A percentile compares a stretch with the other conserved stretches of the same genome.
Evolutionary conservation across 2,888 invertebrate species (phyloP).

Genomic region (Heliconius charithonia): DNA sequence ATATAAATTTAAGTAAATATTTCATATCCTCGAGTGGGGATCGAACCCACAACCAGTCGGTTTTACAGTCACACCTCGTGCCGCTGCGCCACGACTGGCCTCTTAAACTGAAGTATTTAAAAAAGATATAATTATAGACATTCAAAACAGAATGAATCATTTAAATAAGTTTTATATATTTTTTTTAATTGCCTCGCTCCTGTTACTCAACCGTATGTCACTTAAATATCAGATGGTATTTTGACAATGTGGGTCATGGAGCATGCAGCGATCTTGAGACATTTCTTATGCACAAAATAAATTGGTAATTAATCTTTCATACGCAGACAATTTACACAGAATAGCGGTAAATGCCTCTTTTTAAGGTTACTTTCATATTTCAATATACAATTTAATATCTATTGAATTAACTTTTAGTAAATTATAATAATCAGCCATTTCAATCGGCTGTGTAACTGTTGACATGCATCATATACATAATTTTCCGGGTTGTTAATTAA

Average conservation of each 20-base stretch:
- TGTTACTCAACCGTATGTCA: conserved; percentile 16
- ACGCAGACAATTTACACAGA: conserved; percentile 36
- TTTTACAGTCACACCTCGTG: too few species aligned
- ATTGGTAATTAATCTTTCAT: conserved; percentile 46
- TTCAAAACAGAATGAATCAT: conserved; percentile 12
- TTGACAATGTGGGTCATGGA: conserved; percentile 38
- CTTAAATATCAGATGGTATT: conserved; percentile 29
- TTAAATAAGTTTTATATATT: conserved; percentile 4
- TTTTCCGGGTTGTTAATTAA: not conserved
- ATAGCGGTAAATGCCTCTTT: conserved; percentile 37
- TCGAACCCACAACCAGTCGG: too few species aligned
- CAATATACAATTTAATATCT: conserved; percentile 19
- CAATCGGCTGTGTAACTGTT: not conserved
- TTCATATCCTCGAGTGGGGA: too few species aligned
- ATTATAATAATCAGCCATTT: not conserved
- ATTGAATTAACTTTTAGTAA: not conserved
- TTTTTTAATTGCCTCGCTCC: not conserved
- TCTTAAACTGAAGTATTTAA: too few species aligned
- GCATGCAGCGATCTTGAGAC: conserved; percentile 32
- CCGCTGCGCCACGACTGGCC: too few species aligned
- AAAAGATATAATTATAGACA: not conserved
- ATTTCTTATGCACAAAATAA: conserved; percentile 45
- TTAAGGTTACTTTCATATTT: conserved; percentile 43
- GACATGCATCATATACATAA: not conserved
- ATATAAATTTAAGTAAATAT: too few species aligned